Evolutionary conservation across 2,888 invertebrate species (phyloP).

Genomic region (Eilema caniola): DNA sequence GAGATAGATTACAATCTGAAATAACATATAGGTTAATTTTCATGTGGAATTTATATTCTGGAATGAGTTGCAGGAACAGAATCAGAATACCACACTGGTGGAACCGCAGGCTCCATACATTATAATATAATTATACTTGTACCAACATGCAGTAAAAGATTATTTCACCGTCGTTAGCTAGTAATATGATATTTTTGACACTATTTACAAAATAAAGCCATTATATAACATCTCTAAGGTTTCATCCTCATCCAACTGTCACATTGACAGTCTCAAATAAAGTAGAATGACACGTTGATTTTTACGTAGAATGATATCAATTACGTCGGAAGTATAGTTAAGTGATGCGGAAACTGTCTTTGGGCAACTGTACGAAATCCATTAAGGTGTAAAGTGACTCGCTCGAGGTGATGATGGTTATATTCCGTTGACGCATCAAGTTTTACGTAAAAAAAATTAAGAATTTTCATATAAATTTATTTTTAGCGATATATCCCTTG

Average conservation of each 20-base stretch:
- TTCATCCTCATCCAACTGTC: slow-evolving; percentile 51
- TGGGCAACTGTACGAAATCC: slow-evolving; percentile 74
- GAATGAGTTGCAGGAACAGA: neutral
- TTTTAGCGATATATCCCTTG: too few relatives aligned
- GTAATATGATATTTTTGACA: slow-evolving; percentile 36
- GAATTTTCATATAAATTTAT: neutral
- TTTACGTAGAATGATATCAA: slow-evolving; percentile 81
- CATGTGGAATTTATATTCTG: too few relatives aligned
- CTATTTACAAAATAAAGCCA: slow-evolving; percentile 31
- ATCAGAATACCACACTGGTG: too few relatives aligned
- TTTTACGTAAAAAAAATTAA: slow-evolving; percentile 34
- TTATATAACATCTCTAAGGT: slow-evolving; percentile 60
- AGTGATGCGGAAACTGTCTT: slow-evolving; percentile 83
- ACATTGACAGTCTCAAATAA: slow-evolving; percentile 64
- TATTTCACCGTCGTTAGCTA: too few relatives aligned
- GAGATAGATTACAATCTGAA: too few relatives aligned
- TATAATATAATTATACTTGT: too few relatives aligned
- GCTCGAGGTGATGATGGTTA: slow-evolving; percentile 69
- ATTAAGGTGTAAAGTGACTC: slow-evolving; percentile 79
- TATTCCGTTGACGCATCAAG: slow-evolving; percentile 53
- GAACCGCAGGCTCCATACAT: too few relatives aligned
- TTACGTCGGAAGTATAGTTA: slow-evolving; percentile 82
- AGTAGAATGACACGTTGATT: slow-evolving; percentile 70
- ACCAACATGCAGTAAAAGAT: neutral
- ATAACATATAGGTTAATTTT: too few relatives aligned